Conservation (phyloP, 2,113 vertebrate genomes). For the Propithecus coquereli region DNA sequence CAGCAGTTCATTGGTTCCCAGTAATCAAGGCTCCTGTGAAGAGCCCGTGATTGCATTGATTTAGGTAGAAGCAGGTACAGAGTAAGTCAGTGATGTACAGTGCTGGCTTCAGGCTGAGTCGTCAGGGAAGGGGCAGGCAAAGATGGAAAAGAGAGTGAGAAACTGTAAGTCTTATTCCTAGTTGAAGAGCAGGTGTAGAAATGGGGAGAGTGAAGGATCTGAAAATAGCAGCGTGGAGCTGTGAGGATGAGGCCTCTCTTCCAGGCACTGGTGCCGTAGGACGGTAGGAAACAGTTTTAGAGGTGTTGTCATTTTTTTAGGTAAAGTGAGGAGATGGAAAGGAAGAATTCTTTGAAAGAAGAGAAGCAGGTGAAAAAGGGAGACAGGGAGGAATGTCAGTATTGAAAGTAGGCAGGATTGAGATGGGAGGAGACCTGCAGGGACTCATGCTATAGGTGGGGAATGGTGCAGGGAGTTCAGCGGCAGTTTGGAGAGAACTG, state of each 20-base stretch:
- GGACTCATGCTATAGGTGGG: background rate
- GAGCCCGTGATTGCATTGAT: background rate
- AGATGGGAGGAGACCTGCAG: background rate
- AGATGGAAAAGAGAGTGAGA: background rate
- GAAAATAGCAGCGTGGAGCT: background rate
- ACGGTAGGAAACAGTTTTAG: background rate
- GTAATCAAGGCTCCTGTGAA: background rate
- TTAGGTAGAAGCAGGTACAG: background rate
- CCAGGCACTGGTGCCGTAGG: background rate
- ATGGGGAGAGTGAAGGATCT: background rate
- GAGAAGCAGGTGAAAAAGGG: background rate
- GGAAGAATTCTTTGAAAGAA: background rate
- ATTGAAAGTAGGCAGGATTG: background rate
- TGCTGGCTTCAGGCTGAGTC: background rate
- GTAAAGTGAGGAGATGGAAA: background rate
- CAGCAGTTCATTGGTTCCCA: background rate
- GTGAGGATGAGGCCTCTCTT: background rate
- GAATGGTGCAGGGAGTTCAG: rapidly evolving
- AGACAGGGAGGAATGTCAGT: background rate
- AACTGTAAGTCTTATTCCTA: background rate
- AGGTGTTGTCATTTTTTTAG: background rate
- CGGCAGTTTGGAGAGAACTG: background rate
- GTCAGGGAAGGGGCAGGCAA: background rate
- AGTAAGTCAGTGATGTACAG: background rate
- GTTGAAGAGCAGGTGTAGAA: background rate